Percentiles rank a stretch among this genome's conserved stretches.
Evolutionary conservation across 2,797 vertebrate species (phyloP).

Genomic region (Clarias fuscus): DNA sequence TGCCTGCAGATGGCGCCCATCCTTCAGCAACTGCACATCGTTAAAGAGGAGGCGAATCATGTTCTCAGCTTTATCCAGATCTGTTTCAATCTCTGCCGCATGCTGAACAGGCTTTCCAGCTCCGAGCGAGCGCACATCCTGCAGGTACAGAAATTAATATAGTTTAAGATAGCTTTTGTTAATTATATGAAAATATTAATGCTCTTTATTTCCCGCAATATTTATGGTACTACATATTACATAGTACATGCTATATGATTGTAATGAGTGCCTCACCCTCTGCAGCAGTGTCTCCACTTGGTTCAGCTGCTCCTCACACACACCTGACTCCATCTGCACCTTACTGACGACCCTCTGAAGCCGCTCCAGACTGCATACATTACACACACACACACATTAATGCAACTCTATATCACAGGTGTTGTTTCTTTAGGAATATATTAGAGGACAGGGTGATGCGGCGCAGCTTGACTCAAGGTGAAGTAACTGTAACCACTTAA

Average conservation of each 20-base stretch:
- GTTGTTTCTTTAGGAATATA: neutral
- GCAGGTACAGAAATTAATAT: neutral
- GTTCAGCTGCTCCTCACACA: slow-evolving; percentile 96
- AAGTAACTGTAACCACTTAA: neutral
- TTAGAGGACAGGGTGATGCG: neutral
- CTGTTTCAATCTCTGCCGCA: slow-evolving; percentile 78
- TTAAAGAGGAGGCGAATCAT: slow-evolving; percentile 90
- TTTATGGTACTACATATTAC: too few species aligned
- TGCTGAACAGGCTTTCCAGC: slow-evolving; percentile 79
- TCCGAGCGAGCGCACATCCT: slow-evolving; percentile 82
- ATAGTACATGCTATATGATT: neutral
- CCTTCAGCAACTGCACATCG: slow-evolving; percentile 89
- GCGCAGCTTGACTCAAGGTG: neutral
- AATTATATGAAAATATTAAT: neutral
- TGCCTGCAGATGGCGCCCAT: slow-evolving; percentile 89
- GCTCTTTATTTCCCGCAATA: neutral
- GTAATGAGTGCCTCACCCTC: slow-evolving; percentile 75
- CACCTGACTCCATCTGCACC: slow-evolving; percentile 91
- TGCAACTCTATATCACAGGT: neutral
- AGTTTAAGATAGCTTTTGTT: neutral
- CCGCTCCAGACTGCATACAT: slow-evolving; percentile 82
- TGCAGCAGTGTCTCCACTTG: slow-evolving; percentile 89
- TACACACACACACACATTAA: slow-evolving; percentile 26
- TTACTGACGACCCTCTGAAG: slow-evolving; percentile 92
- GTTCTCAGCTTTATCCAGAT: slow-evolving; percentile 85